These are phyloP conservation scores for Hymenochirus boettgeri DNA, from an alignment of 2,113 vertebrate species.

Conservation along the genomic window DNA sequence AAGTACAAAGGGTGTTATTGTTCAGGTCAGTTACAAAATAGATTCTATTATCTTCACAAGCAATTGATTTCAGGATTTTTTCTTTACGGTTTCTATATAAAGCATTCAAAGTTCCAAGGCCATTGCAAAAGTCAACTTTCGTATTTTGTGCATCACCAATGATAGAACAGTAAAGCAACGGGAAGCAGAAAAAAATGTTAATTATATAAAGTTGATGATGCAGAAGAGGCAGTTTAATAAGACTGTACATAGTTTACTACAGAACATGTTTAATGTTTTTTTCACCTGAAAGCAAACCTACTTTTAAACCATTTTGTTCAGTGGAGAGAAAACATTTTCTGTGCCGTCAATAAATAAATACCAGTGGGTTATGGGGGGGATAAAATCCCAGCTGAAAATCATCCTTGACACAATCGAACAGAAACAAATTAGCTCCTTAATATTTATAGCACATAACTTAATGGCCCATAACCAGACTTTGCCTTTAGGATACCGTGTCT, in stretches of 20 bases:
- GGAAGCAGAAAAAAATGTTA: constrained; percentile 13
- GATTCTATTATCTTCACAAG: constrained; percentile 26
- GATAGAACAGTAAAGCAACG: constrained; percentile 20
- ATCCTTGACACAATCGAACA: background rate
- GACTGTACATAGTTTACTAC: background rate
- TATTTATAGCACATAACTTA: background rate
- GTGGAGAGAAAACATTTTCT: background rate
- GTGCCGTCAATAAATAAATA: background rate
- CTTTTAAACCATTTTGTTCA: background rate
- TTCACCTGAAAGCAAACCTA: background rate
- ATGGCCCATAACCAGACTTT: background rate
- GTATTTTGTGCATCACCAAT: constrained; percentile 11
- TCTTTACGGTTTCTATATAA: constrained; percentile 14
- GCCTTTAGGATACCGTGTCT: background rate
- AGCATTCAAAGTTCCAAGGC: constrained; percentile 22
- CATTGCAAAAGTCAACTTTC: constrained; percentile 15
- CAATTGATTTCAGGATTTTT: constrained; percentile 14
- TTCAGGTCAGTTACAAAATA: constrained; percentile 10
- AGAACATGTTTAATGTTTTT: background rate
- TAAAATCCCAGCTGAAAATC: background rate
- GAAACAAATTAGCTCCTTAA: background rate
- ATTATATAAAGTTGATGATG: constrained; percentile 16
- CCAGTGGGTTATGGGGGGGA: background rate
- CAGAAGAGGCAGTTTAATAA: constrained; percentile 3
- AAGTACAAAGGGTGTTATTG: background rate